A percentile compares a stretch with the other conserved stretches of the same genome.
These are phyloP conservation scores for Ctenochaetus hawaiiensis DNA, from an alignment of 2,797 vertebrate species.

Conservation along the genomic window DNA sequence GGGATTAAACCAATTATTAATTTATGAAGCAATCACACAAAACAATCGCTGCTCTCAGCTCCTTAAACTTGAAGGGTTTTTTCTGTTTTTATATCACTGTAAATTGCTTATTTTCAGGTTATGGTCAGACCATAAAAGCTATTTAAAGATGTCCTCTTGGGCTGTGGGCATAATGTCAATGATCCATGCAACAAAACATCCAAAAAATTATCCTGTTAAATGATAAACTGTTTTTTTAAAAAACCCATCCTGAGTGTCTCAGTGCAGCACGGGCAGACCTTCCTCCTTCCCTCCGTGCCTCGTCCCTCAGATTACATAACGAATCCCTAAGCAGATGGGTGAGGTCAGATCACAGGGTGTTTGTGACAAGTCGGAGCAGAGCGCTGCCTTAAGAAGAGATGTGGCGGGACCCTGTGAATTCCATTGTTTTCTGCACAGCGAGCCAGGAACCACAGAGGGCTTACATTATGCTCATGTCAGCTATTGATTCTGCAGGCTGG, in stretches of 20 bases:
- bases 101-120: not conserved
- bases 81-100: not conserved
- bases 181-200: not conserved
- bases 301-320: slow-evolving; percentile 69
- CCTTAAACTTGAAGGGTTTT: not conserved
- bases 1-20: not conserved
- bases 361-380: slow-evolving; percentile 67
- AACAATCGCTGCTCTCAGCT: not conserved
- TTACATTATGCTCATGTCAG: slow-evolving; percentile 75
- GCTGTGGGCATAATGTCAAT: not conserved
- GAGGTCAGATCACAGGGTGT: slow-evolving; percentile 74
- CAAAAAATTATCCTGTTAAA: not conserved
- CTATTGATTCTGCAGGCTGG: slow-evolving; percentile 76
- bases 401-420: slow-evolving; percentile 60
- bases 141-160: slow-evolving; percentile 8
- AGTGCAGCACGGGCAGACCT: slow-evolving; percentile 36
- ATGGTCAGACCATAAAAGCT: slow-evolving; percentile 3
- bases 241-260: slow-evolving; percentile 1
- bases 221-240: not conserved
- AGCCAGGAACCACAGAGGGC: slow-evolving; percentile 63
- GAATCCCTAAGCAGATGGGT: slow-evolving; percentile 67
- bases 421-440: slow-evolving; percentile 63
- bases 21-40: not conserved
- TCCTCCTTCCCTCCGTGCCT: slow-evolving; percentile 27
- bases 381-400: slow-evolving; percentile 53